Base-by-base conservation (phyloP, 2,888 invertebrate species). In the Scotopteryx bipunctaria region DNA sequence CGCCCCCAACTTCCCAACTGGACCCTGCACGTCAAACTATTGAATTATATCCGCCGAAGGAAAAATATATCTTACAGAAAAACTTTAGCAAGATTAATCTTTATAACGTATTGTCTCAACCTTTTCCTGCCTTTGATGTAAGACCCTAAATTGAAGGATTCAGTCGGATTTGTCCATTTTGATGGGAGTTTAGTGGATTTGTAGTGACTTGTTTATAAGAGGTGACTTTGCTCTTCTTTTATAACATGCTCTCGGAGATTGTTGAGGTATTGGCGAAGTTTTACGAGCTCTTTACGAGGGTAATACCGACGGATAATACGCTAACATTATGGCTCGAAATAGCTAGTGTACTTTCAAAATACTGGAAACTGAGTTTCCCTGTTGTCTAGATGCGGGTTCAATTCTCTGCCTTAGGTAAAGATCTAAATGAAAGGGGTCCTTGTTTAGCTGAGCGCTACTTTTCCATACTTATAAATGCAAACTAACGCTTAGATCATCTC, bases 31-130 rank as follows among this genome's bases (percentile, higher is more conserved):
- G 53, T 57, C 55, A 63, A 66, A 66, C 59, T 73, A 71, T 73
- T 74, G 67, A 72, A 70, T 73, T 73, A 73, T 71, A 64, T 69
- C 57, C 63, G 16, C 53, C 35, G 31, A 41, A 49, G 49, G 56
- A 54, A 41, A 55, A 55, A 58, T 42, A 55, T 61, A 55, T 53
- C 51, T 49, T 31, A 9, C 36, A 44, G 40, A 31, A 46, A 35
- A 55, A 55, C 49, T 63, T 57, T 17, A 36, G 33, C 33, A 21
- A 55, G 51, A 61, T 61, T 59, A 59, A 59, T 61, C 55, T 61
- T 59, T 57, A 54, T 44, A 54, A 53, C 56, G 54, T 59, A 50
- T 59, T 58, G 52, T 52, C 50, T 53, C 37, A 49, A 52, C 56
- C 47, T 56, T 59, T 56, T 47, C 41, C 40, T 31, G 40, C 50